A percentile compares a stretch with the other conserved stretches of the same genome.
Conservation (phyloP, 64 coral and sea anemone genomes). For the Cladopsammia gracilis region DNA sequence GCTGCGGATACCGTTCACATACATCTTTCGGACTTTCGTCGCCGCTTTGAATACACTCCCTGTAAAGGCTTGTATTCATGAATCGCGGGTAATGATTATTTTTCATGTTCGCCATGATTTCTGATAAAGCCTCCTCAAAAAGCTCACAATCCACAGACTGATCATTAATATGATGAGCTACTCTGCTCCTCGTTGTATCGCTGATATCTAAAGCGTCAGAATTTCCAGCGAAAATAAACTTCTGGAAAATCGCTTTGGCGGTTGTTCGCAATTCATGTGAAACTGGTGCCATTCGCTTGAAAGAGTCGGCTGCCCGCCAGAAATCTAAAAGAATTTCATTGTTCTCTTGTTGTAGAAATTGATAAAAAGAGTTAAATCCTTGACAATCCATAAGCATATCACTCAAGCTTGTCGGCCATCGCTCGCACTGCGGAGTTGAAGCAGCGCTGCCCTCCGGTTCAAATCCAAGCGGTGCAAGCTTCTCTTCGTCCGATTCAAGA, state of each 20-base stretch:
- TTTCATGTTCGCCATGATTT: conserved; percentile 85
- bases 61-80: conserved; percentile 71
- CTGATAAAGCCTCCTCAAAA: conserved; percentile 84
- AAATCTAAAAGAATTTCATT: conserved; percentile 92
- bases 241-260: conserved; percentile 90
- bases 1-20: conserved; percentile 66
- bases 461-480: conserved; percentile 85
- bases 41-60: conserved; percentile 76
- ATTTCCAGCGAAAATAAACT: conserved; percentile 74
- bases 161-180: conserved; percentile 85
- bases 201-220: conserved; percentile 78
- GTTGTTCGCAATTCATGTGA: conserved; percentile 74
- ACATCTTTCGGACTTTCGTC: conserved; percentile 67
- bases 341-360: conserved; percentile 75
- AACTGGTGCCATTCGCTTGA: conserved; percentile 82
- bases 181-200: conserved; percentile 64
- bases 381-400: conserved; percentile 85
- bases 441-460: conserved; percentile 90
- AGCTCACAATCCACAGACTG: conserved; percentile 76
- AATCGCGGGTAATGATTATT: conserved; percentile 88
- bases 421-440: conserved; percentile 79
- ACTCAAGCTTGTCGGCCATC: conserved; percentile 73
- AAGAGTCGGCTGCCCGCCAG: conserved; percentile 72
- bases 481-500: conserved; percentile 87
- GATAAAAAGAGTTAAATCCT: conserved; percentile 78